phyloP scores from a whole-genome alignment of 2,888 invertebrate genomes.

The Neoascia interrupta region DNA sequence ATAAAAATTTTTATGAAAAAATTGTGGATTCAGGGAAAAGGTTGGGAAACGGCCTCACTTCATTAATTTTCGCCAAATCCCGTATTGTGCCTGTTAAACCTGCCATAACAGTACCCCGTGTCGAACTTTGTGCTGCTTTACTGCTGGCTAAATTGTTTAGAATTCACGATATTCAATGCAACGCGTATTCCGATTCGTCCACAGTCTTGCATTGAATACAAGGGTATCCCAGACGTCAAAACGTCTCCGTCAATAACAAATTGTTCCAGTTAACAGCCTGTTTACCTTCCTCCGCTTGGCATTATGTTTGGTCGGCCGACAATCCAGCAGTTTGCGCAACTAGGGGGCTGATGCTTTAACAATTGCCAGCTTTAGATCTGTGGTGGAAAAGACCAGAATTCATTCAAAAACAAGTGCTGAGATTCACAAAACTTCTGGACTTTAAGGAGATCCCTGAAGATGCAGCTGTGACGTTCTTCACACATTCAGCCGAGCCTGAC shows the following conservation, averaged over 20 bases:
- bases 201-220: not conserved
- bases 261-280: not conserved
- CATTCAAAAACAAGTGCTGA: too few species aligned
- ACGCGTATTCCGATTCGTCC: too few species aligned
- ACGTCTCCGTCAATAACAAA: not conserved
- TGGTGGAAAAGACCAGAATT: too few species aligned
- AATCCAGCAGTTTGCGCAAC: not conserved
- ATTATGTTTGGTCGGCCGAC: not conserved
- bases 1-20: slow-evolving; percentile 25
- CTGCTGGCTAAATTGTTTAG: not conserved
- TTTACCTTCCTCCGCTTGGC: not conserved
- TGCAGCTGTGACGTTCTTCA: too few species aligned
- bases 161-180: not conserved
- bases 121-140: not conserved
- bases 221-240: not conserved
- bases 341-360: too few species aligned
- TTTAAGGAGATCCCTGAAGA: too few species aligned
- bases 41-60: slow-evolving; percentile 3
- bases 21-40: slow-evolving; percentile 5
- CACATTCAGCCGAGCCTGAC: too few species aligned
- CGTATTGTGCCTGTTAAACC: not conserved
- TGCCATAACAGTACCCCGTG: not conserved
- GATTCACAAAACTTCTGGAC: too few species aligned
- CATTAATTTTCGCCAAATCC: not conserved
- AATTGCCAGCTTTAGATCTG: too few species aligned